Conservation (phyloP, 2,113 vertebrate species). For the Hemibagrus wyckioides region DNA sequence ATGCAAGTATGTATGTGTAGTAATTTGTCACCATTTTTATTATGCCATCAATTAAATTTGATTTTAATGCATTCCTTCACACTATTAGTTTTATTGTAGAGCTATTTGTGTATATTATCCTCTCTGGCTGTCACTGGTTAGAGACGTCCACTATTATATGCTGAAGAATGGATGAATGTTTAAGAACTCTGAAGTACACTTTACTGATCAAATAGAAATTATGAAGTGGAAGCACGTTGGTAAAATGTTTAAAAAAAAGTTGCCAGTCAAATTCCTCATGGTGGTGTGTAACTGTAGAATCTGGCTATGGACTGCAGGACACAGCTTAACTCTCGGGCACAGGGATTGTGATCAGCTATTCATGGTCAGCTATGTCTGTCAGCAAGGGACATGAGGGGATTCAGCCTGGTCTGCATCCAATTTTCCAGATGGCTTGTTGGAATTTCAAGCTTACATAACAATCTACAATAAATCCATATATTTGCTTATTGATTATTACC, state of each 20-base stretch:
- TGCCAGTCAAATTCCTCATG: neutral
- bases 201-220: neutral
- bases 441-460: slow-evolving; percentile 12
- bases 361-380: neutral
- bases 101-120: too few species aligned
- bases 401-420: slow-evolving; percentile 11
- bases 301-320: neutral
- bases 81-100: too few species aligned
- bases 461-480: neutral
- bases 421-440: slow-evolving; percentile 1
- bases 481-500: neutral
- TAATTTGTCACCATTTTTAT: neutral
- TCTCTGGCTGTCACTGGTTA: neutral
- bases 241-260: neutral
- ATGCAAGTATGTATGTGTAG: neutral
- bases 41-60: neutral
- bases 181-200: neutral
- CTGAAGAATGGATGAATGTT: neutral
- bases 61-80: too few species aligned
- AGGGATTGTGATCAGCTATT: slow-evolving; percentile 4
- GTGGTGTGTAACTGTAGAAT: neutral
- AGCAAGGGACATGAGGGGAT: neutral
- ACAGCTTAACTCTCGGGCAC: neutral
- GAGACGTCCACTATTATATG: neutral
- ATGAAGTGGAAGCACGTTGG: neutral